Evolutionary conservation across 2,797 vertebrate genomes (phyloP).

Genomic region (Rachycentron canadum): DNA sequence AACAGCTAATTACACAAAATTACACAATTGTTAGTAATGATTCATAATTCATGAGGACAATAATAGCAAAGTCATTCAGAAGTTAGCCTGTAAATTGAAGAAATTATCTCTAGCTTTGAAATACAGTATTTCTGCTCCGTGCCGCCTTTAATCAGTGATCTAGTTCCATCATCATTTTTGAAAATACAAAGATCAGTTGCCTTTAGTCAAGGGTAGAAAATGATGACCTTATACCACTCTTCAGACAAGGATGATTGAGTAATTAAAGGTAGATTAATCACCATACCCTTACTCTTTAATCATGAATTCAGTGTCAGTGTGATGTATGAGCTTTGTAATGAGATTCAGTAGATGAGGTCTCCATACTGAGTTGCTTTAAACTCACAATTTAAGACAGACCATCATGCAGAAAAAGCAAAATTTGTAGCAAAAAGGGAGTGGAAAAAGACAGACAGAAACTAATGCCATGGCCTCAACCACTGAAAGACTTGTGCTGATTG

Average conservation of each 20-base stretch:
- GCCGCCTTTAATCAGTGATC: not conserved
- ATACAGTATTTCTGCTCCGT: not conserved
- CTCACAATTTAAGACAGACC: slow-evolving; percentile 27
- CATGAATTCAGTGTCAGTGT: slow-evolving; percentile 43
- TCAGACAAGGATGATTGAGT: slow-evolving; percentile 58
- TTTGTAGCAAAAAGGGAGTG: not conserved
- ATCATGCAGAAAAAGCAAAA: not conserved
- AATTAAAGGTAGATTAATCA: slow-evolving; percentile 73
- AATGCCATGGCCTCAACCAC: slow-evolving; percentile 49
- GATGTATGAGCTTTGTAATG: slow-evolving; percentile 56
- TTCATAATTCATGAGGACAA: not conserved
- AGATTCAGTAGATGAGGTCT: slow-evolving; percentile 19
- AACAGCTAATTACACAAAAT: not conserved
- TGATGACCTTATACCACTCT: slow-evolving; percentile 51
- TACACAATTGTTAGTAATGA: not conserved
- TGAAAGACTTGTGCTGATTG: slow-evolving; percentile 65
- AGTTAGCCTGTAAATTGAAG: not conserved
- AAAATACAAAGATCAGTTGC: slow-evolving; percentile 41
- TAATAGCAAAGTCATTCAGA: not conserved
- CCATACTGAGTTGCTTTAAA: slow-evolving; percentile 21
- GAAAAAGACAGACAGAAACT: slow-evolving; percentile 20
- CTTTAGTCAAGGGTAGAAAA: slow-evolving; percentile 49
- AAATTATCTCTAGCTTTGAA: not conserved
- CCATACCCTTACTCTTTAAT: slow-evolving; percentile 50
- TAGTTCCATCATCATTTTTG: slow-evolving; percentile 5